Base-by-base conservation (phyloP, 2,888 invertebrate species). In the Cantharis nigra region DNA sequence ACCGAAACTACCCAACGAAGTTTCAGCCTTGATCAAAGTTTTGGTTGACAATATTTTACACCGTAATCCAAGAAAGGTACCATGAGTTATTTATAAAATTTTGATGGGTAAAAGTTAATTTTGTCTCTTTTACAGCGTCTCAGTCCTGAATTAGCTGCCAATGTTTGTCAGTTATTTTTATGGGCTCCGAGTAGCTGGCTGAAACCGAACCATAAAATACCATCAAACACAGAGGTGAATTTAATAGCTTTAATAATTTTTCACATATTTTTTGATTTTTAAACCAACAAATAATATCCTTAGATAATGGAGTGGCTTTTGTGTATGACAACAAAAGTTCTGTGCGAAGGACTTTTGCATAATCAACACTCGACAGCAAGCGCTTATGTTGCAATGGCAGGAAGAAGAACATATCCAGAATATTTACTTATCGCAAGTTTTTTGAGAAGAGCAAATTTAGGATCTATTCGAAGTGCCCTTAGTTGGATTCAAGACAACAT, bases 121-220 rank as follows among this genome's bases (percentile, higher is more conserved):
- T 28, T 5, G 67, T 74, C 23, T 9, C 67, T 82, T 77, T 83
- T 85, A 18, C 77, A 89, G 87, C 87, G 89, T 77, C 88, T 93
- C 28, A 91, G 91, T 86, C 90, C 92, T 1, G 93, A 93, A 84
- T 89, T 93, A 78, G 95, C 95, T n/a, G 94, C 94, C 0, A 94
- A 94, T 82, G 90, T 95, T 70, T 91, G 94, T 85, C 94, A 95
- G 84, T 86, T 95, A 79, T 92, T 92, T 83, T 88, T 95, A 49
- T 95, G 95, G 95, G 94, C 93, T 4, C 95, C 95, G 0, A 93
- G 91, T 73, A 86, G 90, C 11, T 95, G 95, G 95, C 85, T 94
- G 0, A 90, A 90, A 80, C 84, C 85, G 14, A 87, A 85, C 11
- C 80, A 84, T 2, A 86, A 86, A 9, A 90, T 91, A 83, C 93